A percentile compares a stretch with the other conserved stretches of the same genome.
phyloP scores from a whole-genome alignment of 2,113 vertebrate genomes.

The Sturnus vulgaris region DNA sequence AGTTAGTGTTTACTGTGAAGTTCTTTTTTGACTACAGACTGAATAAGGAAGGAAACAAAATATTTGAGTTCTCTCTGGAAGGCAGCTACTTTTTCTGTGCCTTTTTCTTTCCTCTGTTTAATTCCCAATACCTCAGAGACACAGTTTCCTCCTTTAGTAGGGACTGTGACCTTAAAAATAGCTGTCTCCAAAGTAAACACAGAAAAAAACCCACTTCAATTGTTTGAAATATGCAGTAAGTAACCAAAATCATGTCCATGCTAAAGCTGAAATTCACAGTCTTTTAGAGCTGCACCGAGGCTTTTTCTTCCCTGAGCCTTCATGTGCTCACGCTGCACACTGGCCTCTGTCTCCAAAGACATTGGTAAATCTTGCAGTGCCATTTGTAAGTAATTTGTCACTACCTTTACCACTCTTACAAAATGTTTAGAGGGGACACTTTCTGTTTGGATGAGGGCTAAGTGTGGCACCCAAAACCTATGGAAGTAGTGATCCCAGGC shows the following conservation, averaged over 20 bases:
- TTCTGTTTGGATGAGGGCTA: background rate
- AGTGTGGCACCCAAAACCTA: background rate
- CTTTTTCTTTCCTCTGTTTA: constrained; percentile 50
- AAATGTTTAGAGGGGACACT: background rate
- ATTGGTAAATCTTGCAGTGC: background rate
- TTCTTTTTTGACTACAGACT: background rate
- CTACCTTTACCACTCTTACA: background rate
- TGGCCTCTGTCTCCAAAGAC: background rate
- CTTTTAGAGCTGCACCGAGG: background rate
- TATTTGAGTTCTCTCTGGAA: background rate
- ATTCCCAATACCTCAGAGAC: constrained; percentile 27
- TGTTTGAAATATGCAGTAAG: constrained; percentile 21
- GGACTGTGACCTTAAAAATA: constrained; percentile 59
- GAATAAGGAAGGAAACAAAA: constrained; percentile 29
- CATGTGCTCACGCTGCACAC: rapidly evolving
- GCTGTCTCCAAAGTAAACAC: constrained; percentile 41
- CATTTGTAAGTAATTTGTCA: background rate
- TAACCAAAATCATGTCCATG: background rate
- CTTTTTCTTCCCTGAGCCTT: background rate
- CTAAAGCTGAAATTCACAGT: background rate
- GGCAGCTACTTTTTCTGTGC: constrained; percentile 31
- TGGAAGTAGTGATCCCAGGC: background rate
- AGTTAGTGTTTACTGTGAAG: background rate
- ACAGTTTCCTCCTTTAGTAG: constrained; percentile 45
- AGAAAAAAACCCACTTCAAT: background rate